phyloP scores from a whole-genome alignment of 2,113 vertebrate genomes.

The Ifrita kowaldi region DNA sequence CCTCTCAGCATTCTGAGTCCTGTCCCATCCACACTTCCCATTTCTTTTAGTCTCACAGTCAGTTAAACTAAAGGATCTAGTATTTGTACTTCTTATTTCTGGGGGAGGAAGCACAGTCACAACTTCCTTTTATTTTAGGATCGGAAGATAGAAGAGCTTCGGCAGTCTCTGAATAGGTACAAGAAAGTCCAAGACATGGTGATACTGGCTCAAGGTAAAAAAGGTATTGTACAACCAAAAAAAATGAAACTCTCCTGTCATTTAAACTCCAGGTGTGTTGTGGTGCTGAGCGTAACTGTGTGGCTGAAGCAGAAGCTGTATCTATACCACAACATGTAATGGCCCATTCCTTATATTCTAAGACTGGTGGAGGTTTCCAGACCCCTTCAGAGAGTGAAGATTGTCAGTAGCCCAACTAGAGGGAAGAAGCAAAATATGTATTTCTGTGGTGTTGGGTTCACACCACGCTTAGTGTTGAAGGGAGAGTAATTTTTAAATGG shows the following conservation, averaged over 20 bases:
- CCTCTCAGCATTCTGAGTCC: not conserved
- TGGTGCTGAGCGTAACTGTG: not conserved
- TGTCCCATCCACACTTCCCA: not conserved
- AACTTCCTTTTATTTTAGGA: slow-evolving; percentile 75
- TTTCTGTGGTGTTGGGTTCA: not conserved
- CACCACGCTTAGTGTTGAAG: not conserved
- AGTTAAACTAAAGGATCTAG: not conserved
- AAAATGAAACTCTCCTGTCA: not conserved
- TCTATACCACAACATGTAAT: accelerated
- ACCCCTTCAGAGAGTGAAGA: not conserved
- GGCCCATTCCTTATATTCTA: not conserved
- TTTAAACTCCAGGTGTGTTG: not conserved
- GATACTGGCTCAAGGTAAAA: slow-evolving; percentile 85
- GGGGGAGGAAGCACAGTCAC: not conserved
- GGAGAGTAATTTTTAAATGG: not conserved
- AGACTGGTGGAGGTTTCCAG: not conserved
- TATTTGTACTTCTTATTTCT: not conserved
- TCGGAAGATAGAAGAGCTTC: slow-evolving; percentile 93
- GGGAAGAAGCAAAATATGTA: not conserved
- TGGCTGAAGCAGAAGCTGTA: not conserved
- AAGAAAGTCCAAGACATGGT: slow-evolving; percentile 95
- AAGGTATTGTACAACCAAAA: slow-evolving; percentile 71
- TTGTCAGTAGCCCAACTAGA: not conserved
- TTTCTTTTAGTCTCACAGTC: not conserved
- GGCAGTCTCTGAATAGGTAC: slow-evolving; percentile 87